Evolutionary conservation across 2,797 vertebrate genomes (phyloP).

Genomic region (Chaenodraco wilsoni): DNA sequence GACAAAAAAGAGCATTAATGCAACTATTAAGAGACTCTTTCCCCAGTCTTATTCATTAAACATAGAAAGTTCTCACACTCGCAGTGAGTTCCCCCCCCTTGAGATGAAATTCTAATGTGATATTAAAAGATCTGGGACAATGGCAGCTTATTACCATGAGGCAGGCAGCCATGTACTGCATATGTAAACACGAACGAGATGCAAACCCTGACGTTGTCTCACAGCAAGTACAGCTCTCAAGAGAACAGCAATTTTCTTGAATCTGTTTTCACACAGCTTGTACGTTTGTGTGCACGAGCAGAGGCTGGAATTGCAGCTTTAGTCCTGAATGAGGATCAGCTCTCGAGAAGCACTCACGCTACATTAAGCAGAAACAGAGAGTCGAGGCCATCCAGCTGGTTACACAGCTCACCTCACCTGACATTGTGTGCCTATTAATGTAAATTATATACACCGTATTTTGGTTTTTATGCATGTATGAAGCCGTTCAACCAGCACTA

Average conservation of each 20-base stretch:
- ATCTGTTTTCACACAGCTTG: constrained; percentile 53
- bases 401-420: constrained; percentile 59
- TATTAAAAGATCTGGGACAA: constrained; percentile 79
- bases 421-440: constrained; percentile 6
- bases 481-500: not conserved
- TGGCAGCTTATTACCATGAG: constrained; percentile 63
- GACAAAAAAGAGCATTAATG: constrained; percentile 56
- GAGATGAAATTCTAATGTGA: constrained; percentile 83
- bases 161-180: constrained; percentile 45
- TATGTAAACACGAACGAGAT: constrained; percentile 54
- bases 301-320: constrained; percentile 58
- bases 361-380: constrained; percentile 58
- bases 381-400: constrained; percentile 64
- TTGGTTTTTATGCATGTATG: constrained; percentile 15
- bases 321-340: constrained; percentile 58
- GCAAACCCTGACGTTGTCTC: constrained; percentile 27
- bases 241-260: constrained; percentile 40
- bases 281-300: constrained; percentile 46
- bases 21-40: constrained; percentile 54
- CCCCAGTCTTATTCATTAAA: constrained; percentile 74
- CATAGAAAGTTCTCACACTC: constrained; percentile 71
- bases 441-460: constrained; percentile 6
- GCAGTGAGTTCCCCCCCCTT: constrained; percentile 54
- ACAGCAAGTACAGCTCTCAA: constrained; percentile 34
- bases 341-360: constrained; percentile 49